Evolutionary conservation across 2,888 invertebrate species (phyloP).

Genomic region (Nomada fucata): DNA sequence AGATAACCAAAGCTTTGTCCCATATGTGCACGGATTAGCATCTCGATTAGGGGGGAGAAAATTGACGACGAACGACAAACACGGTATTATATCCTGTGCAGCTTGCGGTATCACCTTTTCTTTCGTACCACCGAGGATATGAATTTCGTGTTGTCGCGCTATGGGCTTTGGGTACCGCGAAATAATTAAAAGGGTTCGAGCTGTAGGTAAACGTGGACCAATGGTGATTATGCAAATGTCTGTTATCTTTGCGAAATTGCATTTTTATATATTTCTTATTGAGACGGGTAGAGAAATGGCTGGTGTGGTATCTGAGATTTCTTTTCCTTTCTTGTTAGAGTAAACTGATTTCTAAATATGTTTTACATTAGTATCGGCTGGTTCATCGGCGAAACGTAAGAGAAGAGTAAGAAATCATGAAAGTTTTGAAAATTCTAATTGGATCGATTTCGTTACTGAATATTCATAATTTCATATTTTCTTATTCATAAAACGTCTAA

Average conservation of each 20-base stretch:
- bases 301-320: too few species aligned
- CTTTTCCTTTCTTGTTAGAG: too few species aligned
- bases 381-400: too few species aligned
- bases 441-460: background rate
- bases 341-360: too few species aligned
- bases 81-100: slow-evolving; percentile 35
- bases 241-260: background rate
- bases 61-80: slow-evolving; percentile 52
- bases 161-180: background rate
- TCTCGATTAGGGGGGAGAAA: slow-evolving; percentile 44
- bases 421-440: background rate
- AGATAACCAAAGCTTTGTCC: slow-evolving; percentile 42
- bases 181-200: background rate
- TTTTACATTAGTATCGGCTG: too few species aligned
- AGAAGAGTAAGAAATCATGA: background rate
- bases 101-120: slow-evolving; percentile 9
- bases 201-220: background rate
- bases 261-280: background rate
- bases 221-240: background rate
- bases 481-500: too few species aligned
- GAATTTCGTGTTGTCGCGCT: slow-evolving; percentile 12
- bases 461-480: background rate
- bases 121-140: background rate
- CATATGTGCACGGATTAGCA: slow-evolving; percentile 51
- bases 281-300: background rate